Evolutionary conservation across 2,888 invertebrate genomes (phyloP).

Genomic region (Conomelus anceps): DNA sequence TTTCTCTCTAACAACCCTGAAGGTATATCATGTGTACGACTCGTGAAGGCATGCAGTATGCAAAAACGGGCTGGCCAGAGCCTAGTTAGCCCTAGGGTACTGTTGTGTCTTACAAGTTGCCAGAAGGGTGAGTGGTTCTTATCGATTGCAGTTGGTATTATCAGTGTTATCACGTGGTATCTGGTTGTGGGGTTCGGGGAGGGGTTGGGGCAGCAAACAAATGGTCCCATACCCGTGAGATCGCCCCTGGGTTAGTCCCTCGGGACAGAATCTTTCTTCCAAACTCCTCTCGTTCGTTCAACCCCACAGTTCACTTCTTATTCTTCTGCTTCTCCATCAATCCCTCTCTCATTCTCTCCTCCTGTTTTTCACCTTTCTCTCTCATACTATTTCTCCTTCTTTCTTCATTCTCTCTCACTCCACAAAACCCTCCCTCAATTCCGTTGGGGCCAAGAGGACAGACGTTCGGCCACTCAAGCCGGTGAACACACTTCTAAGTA

Average conservation of each 20-base stretch:
- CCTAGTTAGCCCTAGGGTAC: not conserved
- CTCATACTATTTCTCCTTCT: not conserved
- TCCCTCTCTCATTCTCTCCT: not conserved
- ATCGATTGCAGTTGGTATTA: not conserved
- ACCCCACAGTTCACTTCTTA: no score
- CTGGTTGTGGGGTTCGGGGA: not conserved
- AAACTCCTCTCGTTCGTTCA: not conserved
- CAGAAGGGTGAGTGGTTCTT: not conserved
- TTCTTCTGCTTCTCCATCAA: not conserved
- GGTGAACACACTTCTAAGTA: no score
- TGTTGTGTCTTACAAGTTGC: not conserved
- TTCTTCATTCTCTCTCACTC: not conserved
- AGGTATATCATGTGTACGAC: not conserved
- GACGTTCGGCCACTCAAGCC: no score
- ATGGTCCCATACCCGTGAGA: not conserved
- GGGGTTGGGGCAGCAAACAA: not conserved
- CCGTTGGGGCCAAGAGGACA: no score
- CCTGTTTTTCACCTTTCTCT: not conserved
- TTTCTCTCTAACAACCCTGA: not conserved
- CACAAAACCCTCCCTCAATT: no score
- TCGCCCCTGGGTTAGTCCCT: not conserved
- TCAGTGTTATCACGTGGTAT: not conserved
- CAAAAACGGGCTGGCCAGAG: not conserved
- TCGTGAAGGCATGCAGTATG: not conserved
- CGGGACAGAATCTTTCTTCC: not conserved